These are phyloP conservation scores for Formica aserva DNA, from an alignment of 2,888 invertebrate genomes.

Conservation along the genomic window DNA sequence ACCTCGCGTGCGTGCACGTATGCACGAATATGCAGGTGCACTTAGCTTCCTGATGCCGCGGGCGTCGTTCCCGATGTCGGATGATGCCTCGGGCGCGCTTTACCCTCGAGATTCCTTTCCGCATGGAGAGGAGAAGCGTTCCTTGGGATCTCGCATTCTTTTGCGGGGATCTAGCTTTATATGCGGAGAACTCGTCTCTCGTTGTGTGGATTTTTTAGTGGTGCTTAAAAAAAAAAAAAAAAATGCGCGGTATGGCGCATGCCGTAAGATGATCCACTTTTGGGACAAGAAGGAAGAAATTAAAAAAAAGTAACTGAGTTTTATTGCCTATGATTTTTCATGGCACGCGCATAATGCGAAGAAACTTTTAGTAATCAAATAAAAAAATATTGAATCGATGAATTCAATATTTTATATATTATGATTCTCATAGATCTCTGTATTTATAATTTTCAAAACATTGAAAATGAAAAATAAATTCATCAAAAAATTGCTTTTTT, in stretches of 20 bases:
- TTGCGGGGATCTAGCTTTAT: slow-evolving; percentile 75
- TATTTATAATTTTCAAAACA: not conserved
- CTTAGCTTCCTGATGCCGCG: slow-evolving; percentile 62
- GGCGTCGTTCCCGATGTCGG: slow-evolving; percentile 71
- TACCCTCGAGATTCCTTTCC: slow-evolving; percentile 84
- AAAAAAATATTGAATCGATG: not conserved
- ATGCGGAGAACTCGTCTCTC: slow-evolving; percentile 77
- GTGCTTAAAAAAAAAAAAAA: slow-evolving; percentile 32
- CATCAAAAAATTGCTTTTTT: not conserved
- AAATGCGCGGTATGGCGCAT: not conserved
- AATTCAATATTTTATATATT: not conserved
- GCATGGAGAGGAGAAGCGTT: slow-evolving; percentile 75
- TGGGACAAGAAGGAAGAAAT: not conserved
- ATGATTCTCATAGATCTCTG: not conserved
- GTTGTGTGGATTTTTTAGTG: slow-evolving; percentile 62
- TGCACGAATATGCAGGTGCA: slow-evolving; percentile 52
- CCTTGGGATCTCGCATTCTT: slow-evolving; percentile 81
- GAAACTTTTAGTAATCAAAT: not conserved
- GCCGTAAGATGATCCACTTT: slow-evolving; percentile 11
- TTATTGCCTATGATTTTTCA: not conserved
- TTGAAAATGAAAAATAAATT: not conserved
- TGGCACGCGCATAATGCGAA: not conserved
- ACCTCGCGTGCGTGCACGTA: slow-evolving; percentile 52
- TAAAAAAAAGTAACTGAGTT: not conserved
- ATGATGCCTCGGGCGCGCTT: slow-evolving; percentile 73